Evolutionary conservation across 2,888 invertebrate genomes (phyloP).

Genomic region (Trichogramma dendrolimi): DNA sequence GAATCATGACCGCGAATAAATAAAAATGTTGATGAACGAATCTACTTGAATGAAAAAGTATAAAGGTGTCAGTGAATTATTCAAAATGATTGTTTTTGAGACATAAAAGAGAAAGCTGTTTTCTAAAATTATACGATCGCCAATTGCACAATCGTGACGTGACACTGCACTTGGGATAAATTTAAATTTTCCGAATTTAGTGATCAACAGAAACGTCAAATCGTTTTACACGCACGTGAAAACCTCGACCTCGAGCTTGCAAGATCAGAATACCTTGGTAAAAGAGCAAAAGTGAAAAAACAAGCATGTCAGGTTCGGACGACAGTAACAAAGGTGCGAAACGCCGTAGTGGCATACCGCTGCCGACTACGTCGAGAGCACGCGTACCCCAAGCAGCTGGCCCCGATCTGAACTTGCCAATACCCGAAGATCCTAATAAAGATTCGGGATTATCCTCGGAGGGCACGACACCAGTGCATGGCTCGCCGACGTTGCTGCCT

Average conservation of each 20-base stretch:
- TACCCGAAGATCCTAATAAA: conserved; percentile 29
- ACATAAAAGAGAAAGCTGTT: background rate
- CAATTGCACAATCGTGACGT: conserved; percentile 12
- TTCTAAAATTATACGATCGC: conserved; percentile 14
- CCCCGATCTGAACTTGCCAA: conserved; percentile 31
- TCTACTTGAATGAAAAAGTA: too few species aligned
- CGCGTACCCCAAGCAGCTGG: conserved; percentile 37
- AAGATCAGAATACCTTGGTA: too few species aligned
- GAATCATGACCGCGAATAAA: too few species aligned
- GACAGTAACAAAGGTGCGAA: conserved; percentile 15
- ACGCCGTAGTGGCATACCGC: conserved; percentile 25
- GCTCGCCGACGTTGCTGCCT: conserved; percentile 43
- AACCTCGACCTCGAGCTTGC: too few species aligned
- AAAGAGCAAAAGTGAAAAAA: too few species aligned
- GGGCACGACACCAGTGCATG: conserved; percentile 47
- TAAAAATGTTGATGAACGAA: too few species aligned
- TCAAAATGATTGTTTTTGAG: too few species aligned
- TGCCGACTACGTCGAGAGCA: conserved; percentile 32
- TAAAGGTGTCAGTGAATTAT: too few species aligned
- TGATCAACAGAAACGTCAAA: too few species aligned
- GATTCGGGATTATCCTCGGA: conserved; percentile 50
- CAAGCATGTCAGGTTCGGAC: background rate
- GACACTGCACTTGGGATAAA: background rate
- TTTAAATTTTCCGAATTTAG: too few species aligned
- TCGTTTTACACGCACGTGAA: too few species aligned